Percentiles rank a stretch among this genome's conserved stretches.
These are phyloP conservation scores for Strix aluco DNA, from an alignment of 2,113 vertebrate species.

Conservation along the genomic window DNA sequence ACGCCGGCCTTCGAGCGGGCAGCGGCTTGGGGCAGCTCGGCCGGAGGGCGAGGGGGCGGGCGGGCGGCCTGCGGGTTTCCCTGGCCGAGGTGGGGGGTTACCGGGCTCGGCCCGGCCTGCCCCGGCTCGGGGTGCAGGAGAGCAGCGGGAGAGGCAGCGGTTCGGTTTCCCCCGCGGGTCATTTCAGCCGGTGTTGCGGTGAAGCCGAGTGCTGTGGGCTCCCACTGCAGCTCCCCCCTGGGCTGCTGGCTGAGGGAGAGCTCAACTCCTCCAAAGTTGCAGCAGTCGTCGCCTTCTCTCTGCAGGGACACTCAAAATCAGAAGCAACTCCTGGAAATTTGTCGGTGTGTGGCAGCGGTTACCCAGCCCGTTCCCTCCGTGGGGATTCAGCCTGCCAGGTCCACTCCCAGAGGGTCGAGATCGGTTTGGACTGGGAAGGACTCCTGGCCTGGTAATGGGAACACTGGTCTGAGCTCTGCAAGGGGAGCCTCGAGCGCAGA, in stretches of 20 bases:
- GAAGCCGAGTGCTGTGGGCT: neutral
- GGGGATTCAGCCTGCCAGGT: neutral
- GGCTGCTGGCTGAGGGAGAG: neutral
- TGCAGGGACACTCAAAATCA: neutral
- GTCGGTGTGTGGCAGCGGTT: no score
- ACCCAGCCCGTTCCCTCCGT: accelerated
- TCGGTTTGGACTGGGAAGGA: neutral
- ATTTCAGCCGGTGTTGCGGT: neutral
- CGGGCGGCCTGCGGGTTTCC: neutral
- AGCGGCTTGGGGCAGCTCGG: neutral
- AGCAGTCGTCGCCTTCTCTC: neutral
- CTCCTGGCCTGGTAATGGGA: neutral
- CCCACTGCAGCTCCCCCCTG: neutral
- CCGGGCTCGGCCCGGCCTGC: neutral
- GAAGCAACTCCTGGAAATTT: neutral
- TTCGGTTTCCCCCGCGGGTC: no score
- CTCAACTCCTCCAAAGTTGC: neutral
- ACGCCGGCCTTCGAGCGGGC: neutral
- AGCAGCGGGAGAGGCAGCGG: neutral
- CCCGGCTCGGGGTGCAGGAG: neutral
- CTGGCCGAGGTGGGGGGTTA: neutral
- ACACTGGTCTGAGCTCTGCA: neutral
- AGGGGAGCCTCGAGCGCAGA: neutral
- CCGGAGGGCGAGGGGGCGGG: neutral
- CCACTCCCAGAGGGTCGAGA: neutral